phyloP scores from a whole-genome alignment of 1,140 invertebrate species.

The Penaeus chinensis region DNA sequence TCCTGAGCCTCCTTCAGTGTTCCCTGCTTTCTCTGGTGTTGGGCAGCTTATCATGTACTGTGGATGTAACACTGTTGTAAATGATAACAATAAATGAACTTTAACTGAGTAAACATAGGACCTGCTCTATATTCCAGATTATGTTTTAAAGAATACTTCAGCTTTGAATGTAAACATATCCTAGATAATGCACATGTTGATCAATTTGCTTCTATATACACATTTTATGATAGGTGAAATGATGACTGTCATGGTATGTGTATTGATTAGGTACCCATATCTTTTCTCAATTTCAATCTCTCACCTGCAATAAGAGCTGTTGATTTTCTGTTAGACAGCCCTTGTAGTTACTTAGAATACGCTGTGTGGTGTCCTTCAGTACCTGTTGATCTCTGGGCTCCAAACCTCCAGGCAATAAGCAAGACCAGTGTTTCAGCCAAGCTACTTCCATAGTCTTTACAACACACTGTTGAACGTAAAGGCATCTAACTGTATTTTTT shows the following conservation, averaged over 20 bases:
- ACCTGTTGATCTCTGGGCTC: slow-evolving; percentile 20
- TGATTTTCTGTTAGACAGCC: slow-evolving; percentile 9
- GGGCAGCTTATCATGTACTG: slow-evolving; percentile 40
- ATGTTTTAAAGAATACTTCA: too few relatives aligned
- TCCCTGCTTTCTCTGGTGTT: not conserved
- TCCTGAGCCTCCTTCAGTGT: not conserved
- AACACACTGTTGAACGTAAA: slow-evolving; percentile 11
- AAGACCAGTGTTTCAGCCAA: slow-evolving; percentile 47
- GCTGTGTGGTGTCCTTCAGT: slow-evolving; percentile 8
- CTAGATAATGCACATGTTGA: too few relatives aligned
- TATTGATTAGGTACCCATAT: too few relatives aligned
- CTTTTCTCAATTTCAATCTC: not conserved
- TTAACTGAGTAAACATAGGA: too few relatives aligned
- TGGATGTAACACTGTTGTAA: too few relatives aligned
- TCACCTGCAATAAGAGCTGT: slow-evolving; percentile 25
- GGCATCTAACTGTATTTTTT: too few relatives aligned
- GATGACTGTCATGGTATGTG: too few relatives aligned
- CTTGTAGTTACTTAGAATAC: slow-evolving; percentile 12
- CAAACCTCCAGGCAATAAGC: slow-evolving; percentile 20
- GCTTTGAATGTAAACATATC: too few relatives aligned
- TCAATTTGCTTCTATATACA: too few relatives aligned
- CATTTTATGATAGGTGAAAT: too few relatives aligned
- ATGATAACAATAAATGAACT: too few relatives aligned
- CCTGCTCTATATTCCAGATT: too few relatives aligned
- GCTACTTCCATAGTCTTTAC: slow-evolving; percentile 45